These are phyloP conservation scores for Pteropus alecto DNA, from an alignment of 2,113 vertebrate genomes.

Conservation along the genomic window DNA sequence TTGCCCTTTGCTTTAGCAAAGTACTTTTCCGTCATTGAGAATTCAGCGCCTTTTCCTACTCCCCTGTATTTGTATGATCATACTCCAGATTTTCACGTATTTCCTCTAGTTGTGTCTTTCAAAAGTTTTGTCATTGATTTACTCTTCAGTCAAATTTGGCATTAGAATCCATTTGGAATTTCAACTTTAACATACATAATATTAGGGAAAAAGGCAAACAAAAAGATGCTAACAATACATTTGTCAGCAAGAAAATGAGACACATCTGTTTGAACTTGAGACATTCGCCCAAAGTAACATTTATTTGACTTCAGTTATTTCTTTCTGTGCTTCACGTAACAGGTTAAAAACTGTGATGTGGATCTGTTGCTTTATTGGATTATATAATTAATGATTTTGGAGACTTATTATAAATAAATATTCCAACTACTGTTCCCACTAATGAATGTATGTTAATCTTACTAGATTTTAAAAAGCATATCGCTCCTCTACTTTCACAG, in stretches of 20 bases:
- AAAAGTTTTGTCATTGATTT: neutral
- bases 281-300: neutral
- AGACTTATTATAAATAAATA: neutral
- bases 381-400: neutral
- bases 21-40: neutral
- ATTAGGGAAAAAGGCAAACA: neutral
- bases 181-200: neutral
- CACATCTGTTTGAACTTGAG: neutral
- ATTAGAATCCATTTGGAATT: neutral
- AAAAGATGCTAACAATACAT: neutral
- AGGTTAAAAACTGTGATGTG: neutral
- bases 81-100: neutral
- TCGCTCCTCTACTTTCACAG: neutral
- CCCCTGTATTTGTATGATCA: neutral
- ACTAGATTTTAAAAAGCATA: neutral
- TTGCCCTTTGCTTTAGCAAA: neutral
- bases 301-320: neutral
- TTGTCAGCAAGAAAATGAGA: neutral
- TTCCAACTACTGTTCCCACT: neutral
- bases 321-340: neutral
- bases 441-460: neutral
- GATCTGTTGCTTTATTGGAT: neutral
- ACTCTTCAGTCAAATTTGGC: neutral
- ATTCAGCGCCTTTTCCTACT: neutral
- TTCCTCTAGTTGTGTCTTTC: neutral